Conservation (phyloP, 2,113 vertebrate genomes). For the Probosciger aterrimus region DNA sequence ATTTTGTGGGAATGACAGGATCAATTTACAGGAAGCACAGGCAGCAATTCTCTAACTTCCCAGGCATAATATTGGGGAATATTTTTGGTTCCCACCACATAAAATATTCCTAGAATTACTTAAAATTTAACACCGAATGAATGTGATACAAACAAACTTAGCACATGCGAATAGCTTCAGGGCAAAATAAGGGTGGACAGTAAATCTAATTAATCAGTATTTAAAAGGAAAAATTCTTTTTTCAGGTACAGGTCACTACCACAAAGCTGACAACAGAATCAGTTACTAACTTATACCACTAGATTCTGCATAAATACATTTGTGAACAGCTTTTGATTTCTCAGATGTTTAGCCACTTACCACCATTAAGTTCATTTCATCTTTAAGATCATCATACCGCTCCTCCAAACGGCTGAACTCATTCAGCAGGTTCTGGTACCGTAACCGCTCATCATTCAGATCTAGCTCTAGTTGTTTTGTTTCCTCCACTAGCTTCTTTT, state of each 20-base stretch:
- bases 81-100: not conserved
- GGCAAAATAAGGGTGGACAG: not conserved
- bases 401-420: conserved; percentile 95
- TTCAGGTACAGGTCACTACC: not conserved
- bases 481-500: conserved; percentile 85
- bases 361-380: conserved; percentile 82
- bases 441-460: conserved; percentile 91
- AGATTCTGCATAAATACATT: not conserved
- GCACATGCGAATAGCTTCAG: not conserved
- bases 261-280: not conserved
- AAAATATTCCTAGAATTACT: not conserved
- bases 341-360: conserved; percentile 63
- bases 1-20: not conserved
- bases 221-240: not conserved
- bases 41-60: not conserved
- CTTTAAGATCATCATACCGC: conserved; percentile 93
- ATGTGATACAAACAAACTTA: not conserved
- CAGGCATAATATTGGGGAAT: not conserved
- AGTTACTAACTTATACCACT: not conserved
- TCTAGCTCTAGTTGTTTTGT: conserved; percentile 93
- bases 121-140: not conserved
- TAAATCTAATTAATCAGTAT: not conserved
- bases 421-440: conserved; percentile 96
- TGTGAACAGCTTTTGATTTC: not conserved
- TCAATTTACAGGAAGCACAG: not conserved